Conservation (phyloP, 2,797 vertebrate genomes). For the Okamejei kenojei region DNA sequence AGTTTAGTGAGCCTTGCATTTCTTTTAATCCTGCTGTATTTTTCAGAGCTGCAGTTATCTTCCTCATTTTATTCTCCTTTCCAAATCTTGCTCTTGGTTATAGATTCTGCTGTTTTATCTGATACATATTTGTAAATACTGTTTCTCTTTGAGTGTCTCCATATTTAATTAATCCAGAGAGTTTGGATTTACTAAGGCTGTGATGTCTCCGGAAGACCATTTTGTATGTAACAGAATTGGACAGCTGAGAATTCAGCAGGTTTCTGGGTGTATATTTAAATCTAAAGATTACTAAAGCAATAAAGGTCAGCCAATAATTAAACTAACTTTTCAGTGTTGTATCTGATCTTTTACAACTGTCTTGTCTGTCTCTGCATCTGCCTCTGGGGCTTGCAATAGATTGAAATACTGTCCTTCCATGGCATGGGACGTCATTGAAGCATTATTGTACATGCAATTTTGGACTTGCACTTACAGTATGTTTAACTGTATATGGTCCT, state of each 20-base stretch:
- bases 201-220: background rate
- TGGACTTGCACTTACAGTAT: background rate
- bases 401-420: background rate
- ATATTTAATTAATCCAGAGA: background rate
- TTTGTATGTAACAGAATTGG: background rate
- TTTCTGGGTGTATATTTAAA: constrained; percentile 12
- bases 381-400: background rate
- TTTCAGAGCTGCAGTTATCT: background rate
- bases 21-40: background rate
- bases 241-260: background rate
- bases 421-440: background rate
- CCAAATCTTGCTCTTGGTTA: background rate
- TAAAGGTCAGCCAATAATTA: background rate
- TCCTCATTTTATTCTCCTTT: background rate
- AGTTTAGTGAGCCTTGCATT: background rate
- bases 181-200: background rate
- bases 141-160: background rate
- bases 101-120: background rate
- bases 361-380: background rate
- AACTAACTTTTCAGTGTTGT: background rate
- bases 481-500: too few species aligned
- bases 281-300: background rate
- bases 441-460: background rate
- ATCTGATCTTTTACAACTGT: background rate
- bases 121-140: background rate